Evolutionary conservation across 2,888 invertebrate species (phyloP).

Genomic region (Cantharis rufa): DNA sequence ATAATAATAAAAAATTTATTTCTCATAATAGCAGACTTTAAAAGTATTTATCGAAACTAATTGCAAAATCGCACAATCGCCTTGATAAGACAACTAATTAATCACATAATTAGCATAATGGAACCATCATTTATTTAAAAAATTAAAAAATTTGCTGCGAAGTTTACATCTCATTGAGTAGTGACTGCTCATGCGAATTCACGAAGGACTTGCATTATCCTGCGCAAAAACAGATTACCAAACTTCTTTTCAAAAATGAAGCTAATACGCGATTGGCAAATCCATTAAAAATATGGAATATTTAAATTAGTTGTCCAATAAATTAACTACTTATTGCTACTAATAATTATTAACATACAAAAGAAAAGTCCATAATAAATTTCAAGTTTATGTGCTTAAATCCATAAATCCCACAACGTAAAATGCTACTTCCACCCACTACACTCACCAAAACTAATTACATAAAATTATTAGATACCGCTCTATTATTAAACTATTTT

Average conservation of each 20-base stretch:
- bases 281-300: not conserved
- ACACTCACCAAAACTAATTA: not conserved
- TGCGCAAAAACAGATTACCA: not conserved
- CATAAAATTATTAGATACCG: slow-evolving; percentile 1
- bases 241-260: not conserved
- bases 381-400: not conserved
- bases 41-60: not conserved
- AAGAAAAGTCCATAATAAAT: not conserved
- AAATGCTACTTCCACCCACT: not conserved
- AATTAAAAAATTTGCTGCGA: not conserved
- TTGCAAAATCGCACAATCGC: not conserved
- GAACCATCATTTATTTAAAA: not conserved
- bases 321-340: not conserved
- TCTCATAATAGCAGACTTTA: not conserved
- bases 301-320: not conserved
- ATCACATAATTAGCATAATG: not conserved
- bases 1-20: not conserved
- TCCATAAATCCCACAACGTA: not conserved
- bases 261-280: too few species aligned
- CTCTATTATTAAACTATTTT: not conserved
- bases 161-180: too few species aligned
- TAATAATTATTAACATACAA: not conserved
- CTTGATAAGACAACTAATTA: not conserved
- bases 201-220: too few species aligned
- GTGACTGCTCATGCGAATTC: too few species aligned